Evolutionary conservation across 2,113 vertebrate genomes (phyloP).

Genomic region (Nesogale talazaci): DNA sequence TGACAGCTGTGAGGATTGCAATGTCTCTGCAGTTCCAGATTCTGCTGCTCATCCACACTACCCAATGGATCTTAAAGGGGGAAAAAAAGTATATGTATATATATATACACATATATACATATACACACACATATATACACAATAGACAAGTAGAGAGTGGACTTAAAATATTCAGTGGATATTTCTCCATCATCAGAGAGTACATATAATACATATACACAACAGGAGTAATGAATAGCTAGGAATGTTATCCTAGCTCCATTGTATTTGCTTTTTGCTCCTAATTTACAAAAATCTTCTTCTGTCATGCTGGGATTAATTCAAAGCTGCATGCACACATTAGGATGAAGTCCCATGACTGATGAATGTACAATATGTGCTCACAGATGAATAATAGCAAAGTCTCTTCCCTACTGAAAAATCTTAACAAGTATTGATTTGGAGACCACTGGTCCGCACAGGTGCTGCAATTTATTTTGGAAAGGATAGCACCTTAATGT

Average conservation of each 20-base stretch:
- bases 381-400: conserved; percentile 24
- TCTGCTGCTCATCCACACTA: conserved; percentile 64
- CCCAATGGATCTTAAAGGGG: conserved; percentile 43
- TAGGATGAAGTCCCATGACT: conserved; percentile 31
- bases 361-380: conserved; percentile 4
- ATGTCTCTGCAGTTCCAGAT: conserved; percentile 72
- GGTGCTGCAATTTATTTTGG: conserved; percentile 52
- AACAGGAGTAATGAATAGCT: neutral
- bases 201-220: neutral
- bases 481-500: conserved; percentile 34
- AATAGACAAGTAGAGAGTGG: neutral
- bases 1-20: conserved; percentile 87
- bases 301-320: conserved; percentile 40
- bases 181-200: neutral
- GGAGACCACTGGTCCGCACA: neutral
- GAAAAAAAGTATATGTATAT: too few species aligned
- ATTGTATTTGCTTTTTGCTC: conserved; percentile 42
- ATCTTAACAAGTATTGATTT: conserved; percentile 63
- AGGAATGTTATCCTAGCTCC: neutral
- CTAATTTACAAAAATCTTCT: conserved; percentile 27
- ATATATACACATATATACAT: too few species aligned
- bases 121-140: neutral
- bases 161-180: neutral
- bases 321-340: conserved; percentile 48
- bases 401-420: conserved; percentile 22